Base-by-base conservation (phyloP, 1,140 invertebrate genomes). In the Chironomus tepperi region DNA sequence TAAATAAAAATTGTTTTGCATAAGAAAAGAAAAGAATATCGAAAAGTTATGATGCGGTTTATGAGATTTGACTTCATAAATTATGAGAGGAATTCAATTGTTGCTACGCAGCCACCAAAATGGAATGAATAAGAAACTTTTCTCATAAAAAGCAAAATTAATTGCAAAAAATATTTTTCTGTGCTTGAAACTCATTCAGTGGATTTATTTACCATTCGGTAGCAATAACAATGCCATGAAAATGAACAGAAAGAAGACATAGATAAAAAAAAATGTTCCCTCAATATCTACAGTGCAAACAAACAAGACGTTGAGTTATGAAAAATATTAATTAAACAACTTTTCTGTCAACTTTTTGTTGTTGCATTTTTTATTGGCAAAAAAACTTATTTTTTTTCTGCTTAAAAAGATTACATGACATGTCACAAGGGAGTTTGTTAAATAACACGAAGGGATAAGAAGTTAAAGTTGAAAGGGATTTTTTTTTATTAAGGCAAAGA, bases 241-340 rank as follows among this genome's bases (percentile, higher is more conserved):
- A 34, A 34, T 34, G 24, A 34, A 34, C 24, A 34, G 24, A 34
- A 34, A 34, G 24, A 34, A 34, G 24, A 34, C 24, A 34, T 34
- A 34, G 24, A 34, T 34, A 34, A 34, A 34, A 34, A 47, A 47
- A 57, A 57, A 57, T 12, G 15, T n/a, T 57, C 47, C 47, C 47
- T 57, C 12, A 57, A n/a, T 57, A 57, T 57, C n/a, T 57, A 5
- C 24, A 34, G 24, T 57, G 47, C 47, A 57, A 34, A 34, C 47
- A 57, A 57, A 57, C 47, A 57, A 57, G 47, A 57, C 24, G 24
- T 34, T 34, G 24, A 34, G 24, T 34, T 34, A 34, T 57, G n/a
- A n/a, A 57, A 57, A 57, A n/a, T 57, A 57, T 57, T 57, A 57
- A 57, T 57, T 57, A 57, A 57, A 57, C 47, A 57, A 57, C 47